Percentiles rank a stretch among this genome's conserved stretches.
Evolutionary conservation across 2,888 invertebrate genomes (phyloP).

Genomic region (Meghimatium bilineatum): DNA sequence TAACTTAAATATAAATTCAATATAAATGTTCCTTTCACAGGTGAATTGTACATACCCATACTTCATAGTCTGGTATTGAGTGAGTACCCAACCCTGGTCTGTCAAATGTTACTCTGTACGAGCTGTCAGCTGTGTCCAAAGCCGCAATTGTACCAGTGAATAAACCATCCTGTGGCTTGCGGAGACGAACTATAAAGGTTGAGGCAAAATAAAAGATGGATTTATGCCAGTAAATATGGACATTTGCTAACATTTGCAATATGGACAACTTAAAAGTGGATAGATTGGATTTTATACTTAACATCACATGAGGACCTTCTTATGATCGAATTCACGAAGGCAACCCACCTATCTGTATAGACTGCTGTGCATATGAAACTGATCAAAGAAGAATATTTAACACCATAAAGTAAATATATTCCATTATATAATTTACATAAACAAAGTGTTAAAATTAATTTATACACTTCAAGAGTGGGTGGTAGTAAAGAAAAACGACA

Average conservation of each 20-base stretch:
- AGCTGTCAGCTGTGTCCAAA: constrained; percentile 94
- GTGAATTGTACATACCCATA: constrained; percentile 79
- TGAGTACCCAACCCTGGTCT: constrained; percentile 93
- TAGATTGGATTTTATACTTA: background rate
- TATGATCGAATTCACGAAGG: too few relatives aligned
- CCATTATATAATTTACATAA: too few relatives aligned
- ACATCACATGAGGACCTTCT: too few relatives aligned
- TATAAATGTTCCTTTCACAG: background rate
- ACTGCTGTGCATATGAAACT: too few relatives aligned
- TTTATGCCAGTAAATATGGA: background rate
- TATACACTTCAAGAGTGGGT: too few relatives aligned
- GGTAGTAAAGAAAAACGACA: too few relatives aligned
- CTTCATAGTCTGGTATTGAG: constrained; percentile 97
- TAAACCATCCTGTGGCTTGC: constrained; percentile 95
- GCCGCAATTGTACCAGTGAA: constrained; percentile 96
- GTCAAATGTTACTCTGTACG: constrained; percentile 96
- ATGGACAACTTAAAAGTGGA: background rate
- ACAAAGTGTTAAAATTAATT: too few relatives aligned
- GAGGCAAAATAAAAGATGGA: background rate
- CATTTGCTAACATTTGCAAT: background rate
- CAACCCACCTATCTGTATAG: too few relatives aligned
- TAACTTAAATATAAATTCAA: too few relatives aligned
- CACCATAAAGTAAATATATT: too few relatives aligned
- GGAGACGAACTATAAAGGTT: constrained; percentile 84
- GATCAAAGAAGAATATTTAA: too few relatives aligned